Conservation (phyloP, 2,797 vertebrate genomes). For the Siniperca undulata region DNA sequence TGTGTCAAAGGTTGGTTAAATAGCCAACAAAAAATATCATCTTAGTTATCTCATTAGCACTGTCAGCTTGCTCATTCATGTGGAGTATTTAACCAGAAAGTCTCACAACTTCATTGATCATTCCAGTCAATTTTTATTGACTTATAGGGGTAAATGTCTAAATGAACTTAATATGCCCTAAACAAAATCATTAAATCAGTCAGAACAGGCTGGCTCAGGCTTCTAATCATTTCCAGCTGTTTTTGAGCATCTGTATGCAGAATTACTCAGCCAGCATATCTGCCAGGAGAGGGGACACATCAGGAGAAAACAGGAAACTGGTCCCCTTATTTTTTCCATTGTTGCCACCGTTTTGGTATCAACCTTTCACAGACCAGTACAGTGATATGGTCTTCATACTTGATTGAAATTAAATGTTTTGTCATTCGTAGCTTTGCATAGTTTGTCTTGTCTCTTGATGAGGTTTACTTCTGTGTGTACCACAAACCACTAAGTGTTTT, state of each 20-base stretch:
- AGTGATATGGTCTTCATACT: not conserved
- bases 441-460: not conserved
- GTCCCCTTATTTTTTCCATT: slow-evolving; percentile 30
- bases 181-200: slow-evolving; percentile 31
- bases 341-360: slow-evolving; percentile 18
- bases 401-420: not conserved
- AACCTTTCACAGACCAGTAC: not conserved
- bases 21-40: not conserved
- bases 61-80: not conserved
- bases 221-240: slow-evolving; percentile 61
- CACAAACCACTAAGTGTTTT: not conserved
- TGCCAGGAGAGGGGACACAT: slow-evolving; percentile 40
- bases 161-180: not conserved
- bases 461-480: not conserved
- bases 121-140: not conserved
- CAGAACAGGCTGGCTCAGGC: slow-evolving; percentile 39
- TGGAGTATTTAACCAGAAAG: not conserved
- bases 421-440: not conserved
- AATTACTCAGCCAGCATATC: slow-evolving; percentile 46
- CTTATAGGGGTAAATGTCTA: not conserved
- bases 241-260: slow-evolving; percentile 45
- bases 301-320: slow-evolving; percentile 49
- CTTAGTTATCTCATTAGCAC: not conserved
- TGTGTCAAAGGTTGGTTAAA: slow-evolving; percentile 92
- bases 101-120: slow-evolving; percentile 1